A percentile compares a stretch with the other conserved stretches of the same genome.
Conservation (phyloP, 2,113 vertebrate species). For the Bathybates hornii region DNA sequence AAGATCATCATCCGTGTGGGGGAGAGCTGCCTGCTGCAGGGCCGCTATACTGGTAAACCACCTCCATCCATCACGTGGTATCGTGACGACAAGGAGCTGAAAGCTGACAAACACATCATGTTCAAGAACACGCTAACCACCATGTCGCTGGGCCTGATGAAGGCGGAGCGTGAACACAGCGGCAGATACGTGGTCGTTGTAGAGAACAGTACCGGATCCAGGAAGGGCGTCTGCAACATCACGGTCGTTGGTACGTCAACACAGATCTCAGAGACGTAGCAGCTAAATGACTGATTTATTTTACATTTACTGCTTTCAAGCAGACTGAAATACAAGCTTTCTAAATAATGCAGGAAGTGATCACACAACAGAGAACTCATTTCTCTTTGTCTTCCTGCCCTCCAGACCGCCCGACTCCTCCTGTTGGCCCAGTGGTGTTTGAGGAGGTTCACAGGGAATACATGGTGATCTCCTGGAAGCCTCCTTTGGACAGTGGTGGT, state of each 20-base stretch:
- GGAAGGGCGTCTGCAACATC: slow-evolving; percentile 89
- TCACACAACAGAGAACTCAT: neutral
- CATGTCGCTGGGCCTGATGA: slow-evolving; percentile 83
- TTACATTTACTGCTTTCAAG: neutral
- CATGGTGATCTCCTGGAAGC: slow-evolving; percentile 96
- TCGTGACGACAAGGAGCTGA: slow-evolving; percentile 82
- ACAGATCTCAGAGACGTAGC: neutral
- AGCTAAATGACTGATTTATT: neutral
- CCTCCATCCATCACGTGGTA: slow-evolving; percentile 87
- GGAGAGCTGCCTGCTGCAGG: slow-evolving; percentile 88
- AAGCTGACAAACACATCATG: slow-evolving; percentile 80
- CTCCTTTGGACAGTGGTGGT: slow-evolving; percentile 92
- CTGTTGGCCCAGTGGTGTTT: slow-evolving; percentile 91
- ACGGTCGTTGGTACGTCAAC: slow-evolving; percentile 84
- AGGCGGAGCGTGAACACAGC: slow-evolving; percentile 85
- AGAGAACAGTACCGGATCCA: slow-evolving; percentile 90
- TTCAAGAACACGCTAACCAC: slow-evolving; percentile 85
- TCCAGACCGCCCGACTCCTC: slow-evolving; percentile 90
- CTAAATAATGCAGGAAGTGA: neutral
- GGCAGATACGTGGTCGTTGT: slow-evolving; percentile 90
- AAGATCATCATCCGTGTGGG: slow-evolving; percentile 87
- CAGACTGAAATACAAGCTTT: neutral
- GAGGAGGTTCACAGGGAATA: slow-evolving; percentile 91
- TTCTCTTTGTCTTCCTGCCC: neutral
- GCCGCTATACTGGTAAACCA: slow-evolving; percentile 91